Evolutionary conservation across 2,113 vertebrate species (phyloP).

Genomic region (Bufo gargarizans): DNA sequence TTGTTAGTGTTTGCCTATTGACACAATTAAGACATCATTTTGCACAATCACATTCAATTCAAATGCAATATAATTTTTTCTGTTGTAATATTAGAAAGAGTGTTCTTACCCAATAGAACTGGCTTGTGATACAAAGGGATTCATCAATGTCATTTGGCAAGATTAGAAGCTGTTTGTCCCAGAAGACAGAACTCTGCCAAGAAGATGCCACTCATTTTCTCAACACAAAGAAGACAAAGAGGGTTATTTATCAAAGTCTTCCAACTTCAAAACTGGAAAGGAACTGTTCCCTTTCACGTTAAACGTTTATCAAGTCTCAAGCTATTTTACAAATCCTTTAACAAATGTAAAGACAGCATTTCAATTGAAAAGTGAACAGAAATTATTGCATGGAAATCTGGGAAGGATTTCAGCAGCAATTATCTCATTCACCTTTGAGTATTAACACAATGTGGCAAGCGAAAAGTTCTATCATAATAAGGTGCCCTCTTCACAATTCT

Average conservation of each 20-base stretch:
- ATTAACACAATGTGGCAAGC: constrained; percentile 1
- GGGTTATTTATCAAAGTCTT: constrained; percentile 50
- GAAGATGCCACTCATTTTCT: constrained; percentile 43
- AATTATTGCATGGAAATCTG: constrained; percentile 25
- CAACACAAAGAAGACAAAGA: constrained; percentile 42
- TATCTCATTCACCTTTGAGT: not conserved
- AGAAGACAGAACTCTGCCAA: constrained; percentile 44
- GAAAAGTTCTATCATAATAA: constrained; percentile 1
- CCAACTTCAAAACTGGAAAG: constrained; percentile 30
- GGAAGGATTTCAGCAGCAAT: constrained; percentile 24
- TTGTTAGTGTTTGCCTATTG: constrained; percentile 23
- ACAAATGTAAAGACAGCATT: constrained; percentile 39
- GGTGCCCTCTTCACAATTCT: not conserved
- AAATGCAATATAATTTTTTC: not conserved
- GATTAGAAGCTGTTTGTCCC: constrained; percentile 50
- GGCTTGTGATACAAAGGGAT: constrained; percentile 45
- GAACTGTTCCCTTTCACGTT: constrained; percentile 28
- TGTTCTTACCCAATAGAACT: constrained; percentile 36
- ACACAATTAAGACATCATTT: constrained; percentile 40
- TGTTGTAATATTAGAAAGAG: constrained; percentile 14
- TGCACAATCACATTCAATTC: constrained; percentile 32
- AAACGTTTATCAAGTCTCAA: constrained; percentile 41
- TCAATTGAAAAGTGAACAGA: constrained; percentile 18
- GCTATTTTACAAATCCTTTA: constrained; percentile 40
- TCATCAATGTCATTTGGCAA: constrained; percentile 56